Evolutionary conservation across 2,888 invertebrate genomes (phyloP).

Genomic region (Lochmaea capreae): DNA sequence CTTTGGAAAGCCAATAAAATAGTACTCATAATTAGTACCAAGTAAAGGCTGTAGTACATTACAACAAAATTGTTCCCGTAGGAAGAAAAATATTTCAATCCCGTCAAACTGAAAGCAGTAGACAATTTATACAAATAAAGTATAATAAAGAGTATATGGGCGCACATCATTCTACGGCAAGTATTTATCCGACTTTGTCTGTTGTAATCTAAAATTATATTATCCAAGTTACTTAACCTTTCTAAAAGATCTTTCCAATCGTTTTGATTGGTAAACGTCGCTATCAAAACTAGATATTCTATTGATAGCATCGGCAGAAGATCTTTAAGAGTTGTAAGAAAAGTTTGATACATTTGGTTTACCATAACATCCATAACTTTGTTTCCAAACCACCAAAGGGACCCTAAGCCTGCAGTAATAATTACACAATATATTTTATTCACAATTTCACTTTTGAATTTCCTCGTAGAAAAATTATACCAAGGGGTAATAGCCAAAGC

Average conservation of each 20-base stretch:
- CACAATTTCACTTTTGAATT: neutral
- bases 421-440: conserved; percentile 9
- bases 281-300: neutral
- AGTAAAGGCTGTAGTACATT: too few species aligned
- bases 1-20: neutral
- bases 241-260: conserved; percentile 8
- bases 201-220: too few species aligned
- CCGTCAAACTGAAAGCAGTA: too few species aligned
- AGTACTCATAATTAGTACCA: too few species aligned
- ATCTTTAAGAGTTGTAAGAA: neutral
- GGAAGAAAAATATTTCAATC: too few species aligned
- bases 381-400: conserved; percentile 1
- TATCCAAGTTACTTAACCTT: too few species aligned
- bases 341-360: neutral
- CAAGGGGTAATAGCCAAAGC: conserved; percentile 23
- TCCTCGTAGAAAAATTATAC: conserved; percentile 20
- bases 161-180: too few species aligned
- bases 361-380: neutral
- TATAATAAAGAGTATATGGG: too few species aligned
- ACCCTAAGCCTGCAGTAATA: conserved; percentile 6
- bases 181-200: too few species aligned
- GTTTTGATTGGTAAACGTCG: neutral
- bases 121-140: too few species aligned
- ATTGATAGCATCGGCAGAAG: neutral
- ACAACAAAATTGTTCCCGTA: too few species aligned